phyloP scores from a whole-genome alignment of 2,113 vertebrate species.

The Haliaeetus leucogaster region DNA sequence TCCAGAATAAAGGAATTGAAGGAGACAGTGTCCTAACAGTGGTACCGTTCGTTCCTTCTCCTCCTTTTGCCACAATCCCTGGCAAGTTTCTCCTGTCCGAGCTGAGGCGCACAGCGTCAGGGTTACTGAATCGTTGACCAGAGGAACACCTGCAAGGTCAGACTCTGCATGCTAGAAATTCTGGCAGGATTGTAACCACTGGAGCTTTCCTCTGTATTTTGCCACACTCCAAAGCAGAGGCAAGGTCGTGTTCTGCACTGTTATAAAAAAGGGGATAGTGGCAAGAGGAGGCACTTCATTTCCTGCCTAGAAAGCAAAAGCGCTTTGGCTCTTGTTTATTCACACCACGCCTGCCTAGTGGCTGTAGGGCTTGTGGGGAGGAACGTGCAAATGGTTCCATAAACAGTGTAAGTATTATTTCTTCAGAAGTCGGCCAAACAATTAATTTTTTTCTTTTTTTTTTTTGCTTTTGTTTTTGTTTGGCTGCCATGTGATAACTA shows the following conservation, averaged over 20 bases:
- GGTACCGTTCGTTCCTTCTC: background rate
- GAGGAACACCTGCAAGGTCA: background rate
- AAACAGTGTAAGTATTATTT: background rate
- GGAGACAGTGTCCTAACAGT: background rate
- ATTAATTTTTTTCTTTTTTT: background rate
- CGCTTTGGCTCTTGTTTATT: background rate
- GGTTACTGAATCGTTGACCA: background rate
- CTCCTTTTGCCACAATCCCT: background rate
- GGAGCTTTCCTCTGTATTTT: background rate
- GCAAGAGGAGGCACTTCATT: background rate
- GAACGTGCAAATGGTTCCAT: background rate
- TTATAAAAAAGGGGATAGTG: background rate
- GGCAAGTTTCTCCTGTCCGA: background rate
- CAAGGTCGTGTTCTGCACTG: background rate
- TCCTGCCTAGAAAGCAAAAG: background rate
- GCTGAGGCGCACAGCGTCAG: background rate
- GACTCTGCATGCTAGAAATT: background rate
- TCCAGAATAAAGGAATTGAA: background rate
- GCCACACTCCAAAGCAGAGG: background rate
- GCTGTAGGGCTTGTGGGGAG: background rate
- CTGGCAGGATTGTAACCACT: background rate
- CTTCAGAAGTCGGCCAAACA: background rate
- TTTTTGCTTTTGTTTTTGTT: background rate
- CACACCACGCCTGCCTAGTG: rapidly evolving
- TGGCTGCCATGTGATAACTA: background rate